Conservation (phyloP, 2,888 invertebrate genomes). For the Belgica antarctica region DNA sequence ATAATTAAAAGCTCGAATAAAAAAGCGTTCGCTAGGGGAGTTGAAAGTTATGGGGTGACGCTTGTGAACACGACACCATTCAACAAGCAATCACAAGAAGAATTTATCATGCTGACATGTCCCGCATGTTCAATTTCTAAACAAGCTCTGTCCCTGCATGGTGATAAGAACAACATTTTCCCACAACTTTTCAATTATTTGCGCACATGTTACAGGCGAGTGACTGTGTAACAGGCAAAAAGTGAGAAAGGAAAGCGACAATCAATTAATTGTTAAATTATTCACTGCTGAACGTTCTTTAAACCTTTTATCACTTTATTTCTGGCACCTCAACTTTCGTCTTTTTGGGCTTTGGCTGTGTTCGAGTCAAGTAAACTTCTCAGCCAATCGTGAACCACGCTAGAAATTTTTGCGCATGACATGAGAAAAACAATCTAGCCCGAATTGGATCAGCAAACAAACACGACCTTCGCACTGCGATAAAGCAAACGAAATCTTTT, state of each 20-base stretch:
- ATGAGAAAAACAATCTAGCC: constrained; percentile 39
- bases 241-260: too few species aligned
- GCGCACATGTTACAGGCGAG: too few species aligned
- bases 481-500: constrained; percentile 38
- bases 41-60: not conserved
- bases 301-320: too few species aligned
- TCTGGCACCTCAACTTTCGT: too few species aligned
- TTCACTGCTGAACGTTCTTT: too few species aligned
- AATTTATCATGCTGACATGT: constrained; percentile 28
- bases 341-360: too few species aligned
- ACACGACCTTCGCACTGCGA: not conserved
- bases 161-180: constrained; percentile 5
- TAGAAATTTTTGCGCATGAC: constrained; percentile 41
- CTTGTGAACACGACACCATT: constrained; percentile 13
- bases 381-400: constrained; percentile 25
- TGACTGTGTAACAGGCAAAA: too few species aligned
- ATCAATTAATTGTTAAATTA: too few species aligned
- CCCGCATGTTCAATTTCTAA: constrained; percentile 4
- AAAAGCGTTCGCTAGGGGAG: not conserved
- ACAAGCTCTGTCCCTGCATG: not conserved
- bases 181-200: too few species aligned
- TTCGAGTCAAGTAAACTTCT: too few species aligned
- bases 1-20: constrained; percentile 9
- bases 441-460: constrained; percentile 13
- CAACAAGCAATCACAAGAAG: constrained; percentile 33